Evolutionary conservation across 2,888 invertebrate genomes (phyloP), one percentile per base, ranked within the genome.

Genomic region (Lasioglossum figueresi): DNA sequence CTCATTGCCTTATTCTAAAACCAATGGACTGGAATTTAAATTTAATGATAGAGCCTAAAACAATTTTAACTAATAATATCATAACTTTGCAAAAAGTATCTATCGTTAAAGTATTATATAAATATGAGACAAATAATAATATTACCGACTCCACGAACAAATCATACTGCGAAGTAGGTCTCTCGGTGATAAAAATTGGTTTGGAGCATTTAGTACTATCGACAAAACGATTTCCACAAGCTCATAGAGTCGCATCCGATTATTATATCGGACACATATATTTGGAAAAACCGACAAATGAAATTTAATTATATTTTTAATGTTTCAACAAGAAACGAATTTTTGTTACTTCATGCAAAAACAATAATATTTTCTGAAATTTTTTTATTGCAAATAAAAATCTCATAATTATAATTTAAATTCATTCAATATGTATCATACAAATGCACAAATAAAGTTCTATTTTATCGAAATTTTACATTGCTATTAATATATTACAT

Each of bases 41-140:
- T 85, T 79, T 95, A 79, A 88, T 94, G 16, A 91, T 90, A 16
- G 93, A 93, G 31, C 84, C 90, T 1, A 71, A 87, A 75, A 27
- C 73, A 45, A 76, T 75, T 40, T 70, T 48, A n/a, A 77, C 88
- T 40, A 48, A 59, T 79, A 81, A 88, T 76, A 81, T 75, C 8
- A 74, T 93, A 48, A 82, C 76, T 76, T 88, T 94, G 45, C 83
- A 88, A 76, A 82, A 88, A 40, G 87, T 81, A 48, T 88, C 82
- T 27, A 94, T 93, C 43, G 90, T 92, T 31, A 95, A 95, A 91
- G 91, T 94, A 45, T 89, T 95, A 73, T 95, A 94, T 66, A 93
- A 92, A 71, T 94, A 93, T 83, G 92, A 92, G 23, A 93, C 93
- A 59, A 86, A 71, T 45, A 82, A 88, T 59, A 83, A 80, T 27